Conservation (phyloP, 2,113 vertebrate species). For the Macrotis lagotis region DNA sequence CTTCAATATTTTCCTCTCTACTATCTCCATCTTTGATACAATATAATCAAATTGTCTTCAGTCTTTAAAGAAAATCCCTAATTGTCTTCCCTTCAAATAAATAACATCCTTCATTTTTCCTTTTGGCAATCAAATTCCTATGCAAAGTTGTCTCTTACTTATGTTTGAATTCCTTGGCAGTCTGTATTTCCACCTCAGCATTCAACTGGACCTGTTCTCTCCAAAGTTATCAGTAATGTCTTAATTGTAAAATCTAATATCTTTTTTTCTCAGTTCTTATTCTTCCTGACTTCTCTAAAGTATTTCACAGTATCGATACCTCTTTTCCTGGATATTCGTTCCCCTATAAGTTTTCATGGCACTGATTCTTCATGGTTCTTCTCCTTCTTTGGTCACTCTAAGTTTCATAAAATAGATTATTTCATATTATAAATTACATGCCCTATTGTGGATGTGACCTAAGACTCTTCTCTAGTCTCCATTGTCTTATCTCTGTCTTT, state of each 20-base stretch:
- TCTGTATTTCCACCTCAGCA: background rate
- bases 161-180: background rate
- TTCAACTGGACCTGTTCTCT: background rate
- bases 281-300: background rate
- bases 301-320: background rate
- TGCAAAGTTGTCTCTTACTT: background rate
- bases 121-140: background rate
- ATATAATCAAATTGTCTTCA: background rate
- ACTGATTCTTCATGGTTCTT: background rate
- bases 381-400: background rate
- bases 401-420: background rate
- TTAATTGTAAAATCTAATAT: background rate
- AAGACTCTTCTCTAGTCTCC: background rate
- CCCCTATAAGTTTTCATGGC: background rate
- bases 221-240: background rate
- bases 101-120: background rate
- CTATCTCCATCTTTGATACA: background rate
- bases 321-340: background rate
- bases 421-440: background rate
- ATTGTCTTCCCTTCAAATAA: background rate
- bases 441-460: background rate
- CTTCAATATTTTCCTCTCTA: background rate
- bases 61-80: background rate
- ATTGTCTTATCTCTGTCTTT: background rate
- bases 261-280: background rate